Base-by-base conservation (phyloP, 2,113 vertebrate genomes). In the Xenopus tropicalis region DNA sequence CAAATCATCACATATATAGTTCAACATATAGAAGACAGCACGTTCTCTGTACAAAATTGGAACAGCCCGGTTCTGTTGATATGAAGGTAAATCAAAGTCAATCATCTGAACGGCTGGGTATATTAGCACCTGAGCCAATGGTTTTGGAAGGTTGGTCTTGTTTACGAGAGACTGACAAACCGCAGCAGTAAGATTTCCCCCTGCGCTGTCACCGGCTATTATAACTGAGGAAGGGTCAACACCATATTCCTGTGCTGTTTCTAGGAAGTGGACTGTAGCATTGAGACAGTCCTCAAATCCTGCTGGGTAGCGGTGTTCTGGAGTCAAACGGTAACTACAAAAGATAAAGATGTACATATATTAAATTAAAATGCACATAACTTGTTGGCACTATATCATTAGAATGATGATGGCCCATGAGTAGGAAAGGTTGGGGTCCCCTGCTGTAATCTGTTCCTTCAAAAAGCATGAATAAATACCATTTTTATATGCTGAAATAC, bases 51-150 rank as follows among this genome's bases (percentile, higher is more conserved):
- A 90, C 21, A 95, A 81, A 79, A 91, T 17, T 7, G 93, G 93
- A 63, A 92, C 85, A 0, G 84, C 79, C 0, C n/a, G 80, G 24
- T 96, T 95, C 64, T 93, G 90, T 71, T 90, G 90, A 29, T 92
- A 93, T 2, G 94, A 96, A 8, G 94, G 96, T 54, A 91, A 78
- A 78, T 88, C 89, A 80, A 96, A 95, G 77, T 95, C 86, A 46
- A 93, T 52, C 6, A 77, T 85, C 78, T 97, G 94, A 20, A 95
- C 83, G 0, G 1, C 1, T 0, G 93, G 87, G 54, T 93, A 95
- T 84, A 98, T 83, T 25, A 98, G 84, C 81, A 95, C 70, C 84
- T 95, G 93, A 58, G 93, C 94, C 0, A 89, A 87, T 12, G 92
- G 89, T 12, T 51, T 84, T 8, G 88, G 87, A 48, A 95, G 85